A percentile compares a stretch with the other conserved stretches of the same genome.
phyloP scores from a whole-genome alignment of 2,113 vertebrate genomes.

The Ascaphus truei region DNA sequence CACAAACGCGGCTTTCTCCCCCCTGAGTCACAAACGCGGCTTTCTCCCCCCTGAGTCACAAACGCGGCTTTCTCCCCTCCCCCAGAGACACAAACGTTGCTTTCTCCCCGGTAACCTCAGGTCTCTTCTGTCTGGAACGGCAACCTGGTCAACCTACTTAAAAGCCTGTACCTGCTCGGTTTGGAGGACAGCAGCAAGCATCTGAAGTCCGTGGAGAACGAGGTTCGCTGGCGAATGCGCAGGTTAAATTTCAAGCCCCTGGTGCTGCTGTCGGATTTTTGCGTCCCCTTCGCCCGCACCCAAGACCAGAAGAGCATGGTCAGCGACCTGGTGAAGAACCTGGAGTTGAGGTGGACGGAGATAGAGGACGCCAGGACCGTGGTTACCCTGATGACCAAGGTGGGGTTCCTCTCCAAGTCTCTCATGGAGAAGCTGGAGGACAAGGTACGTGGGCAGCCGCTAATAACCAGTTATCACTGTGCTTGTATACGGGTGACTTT shows the following conservation, averaged over 20 bases:
- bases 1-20: no score
- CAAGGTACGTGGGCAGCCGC: no score
- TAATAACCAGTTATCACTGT: no score
- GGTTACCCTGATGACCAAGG: conserved; percentile 59
- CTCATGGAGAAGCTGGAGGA: conserved; percentile 84
- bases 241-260: conserved; percentile 69
- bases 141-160: conserved; percentile 66
- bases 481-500: no score
- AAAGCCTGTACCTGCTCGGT: conserved; percentile 57
- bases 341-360: conserved; percentile 89
- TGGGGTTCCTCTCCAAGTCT: conserved; percentile 49
- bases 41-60: no score
- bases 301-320: conserved; percentile 49
- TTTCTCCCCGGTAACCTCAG: no score
- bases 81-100: no score
- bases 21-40: no score
- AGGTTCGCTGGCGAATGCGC: conserved; percentile 81
- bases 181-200: conserved; percentile 12
- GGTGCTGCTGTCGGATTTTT: conserved; percentile 44
- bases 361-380: conserved; percentile 62
- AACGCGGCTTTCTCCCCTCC: no score
- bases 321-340: conserved; percentile 63
- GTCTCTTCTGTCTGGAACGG: conserved; percentile 66
- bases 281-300: neutral
- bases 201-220: conserved; percentile 71